Percentiles rank a stretch among this genome's conserved stretches.
Evolutionary conservation across 2,113 vertebrate species (phyloP).

Genomic region (Sminthopsis crassicaudata): DNA sequence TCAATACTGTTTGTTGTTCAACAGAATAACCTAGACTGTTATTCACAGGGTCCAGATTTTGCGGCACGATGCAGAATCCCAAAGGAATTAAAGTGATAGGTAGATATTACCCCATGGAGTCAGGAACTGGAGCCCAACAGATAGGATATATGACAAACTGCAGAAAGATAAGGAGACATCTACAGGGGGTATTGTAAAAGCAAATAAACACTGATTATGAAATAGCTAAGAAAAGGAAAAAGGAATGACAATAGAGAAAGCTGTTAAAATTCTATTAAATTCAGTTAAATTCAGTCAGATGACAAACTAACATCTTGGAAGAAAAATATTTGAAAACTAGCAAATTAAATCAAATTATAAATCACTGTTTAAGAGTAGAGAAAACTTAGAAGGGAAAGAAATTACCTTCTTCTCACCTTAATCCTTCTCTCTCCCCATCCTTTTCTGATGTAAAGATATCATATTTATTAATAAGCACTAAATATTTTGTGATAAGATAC

Average conservation of each 20-base stretch:
- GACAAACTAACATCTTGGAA: not conserved
- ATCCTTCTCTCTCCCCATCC: not conserved
- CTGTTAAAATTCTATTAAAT: slow-evolving; percentile 11
- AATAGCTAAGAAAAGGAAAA: not conserved
- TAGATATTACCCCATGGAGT: not conserved
- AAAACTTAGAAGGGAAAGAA: not conserved
- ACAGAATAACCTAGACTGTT: not conserved
- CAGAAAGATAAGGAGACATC: not conserved
- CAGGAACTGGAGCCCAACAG: not conserved
- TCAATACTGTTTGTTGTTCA: not conserved
- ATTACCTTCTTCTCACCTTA: not conserved
- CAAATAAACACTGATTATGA: slow-evolving; percentile 2
- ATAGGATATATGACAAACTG: not conserved
- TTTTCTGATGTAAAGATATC: not conserved
- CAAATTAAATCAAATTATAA: not conserved
- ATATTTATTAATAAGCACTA: not conserved
- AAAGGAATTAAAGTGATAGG: not conserved
- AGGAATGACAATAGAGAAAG: slow-evolving; percentile 23
- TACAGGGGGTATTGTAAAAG: slow-evolving; percentile 4
- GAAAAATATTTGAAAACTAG: slow-evolving; percentile 18
- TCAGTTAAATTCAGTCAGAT: slow-evolving; percentile 26
- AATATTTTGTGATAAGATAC: not conserved
- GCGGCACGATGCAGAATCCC: not conserved
- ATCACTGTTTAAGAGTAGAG: not conserved
- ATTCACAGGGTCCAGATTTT: not conserved